A percentile compares a stretch with the other conserved stretches of the same genome.
Conservation (phyloP, 2,113 vertebrate species). For the Scortum barcoo region DNA sequence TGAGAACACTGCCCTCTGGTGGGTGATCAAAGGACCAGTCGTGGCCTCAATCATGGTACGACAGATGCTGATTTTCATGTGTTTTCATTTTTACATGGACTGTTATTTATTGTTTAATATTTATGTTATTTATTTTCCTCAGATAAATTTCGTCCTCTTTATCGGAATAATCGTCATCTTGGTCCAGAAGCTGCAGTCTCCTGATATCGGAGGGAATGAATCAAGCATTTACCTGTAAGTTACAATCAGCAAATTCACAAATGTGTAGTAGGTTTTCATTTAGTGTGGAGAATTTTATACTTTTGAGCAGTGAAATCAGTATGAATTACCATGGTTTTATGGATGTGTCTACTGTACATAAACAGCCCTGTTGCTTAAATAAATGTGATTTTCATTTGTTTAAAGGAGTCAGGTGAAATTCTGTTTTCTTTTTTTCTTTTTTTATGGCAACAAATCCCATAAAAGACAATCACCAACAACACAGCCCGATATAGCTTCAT, state of each 20-base stretch:
- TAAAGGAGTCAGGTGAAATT: neutral
- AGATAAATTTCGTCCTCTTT: slow-evolving; percentile 98
- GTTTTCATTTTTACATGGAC: neutral
- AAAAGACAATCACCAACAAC: neutral
- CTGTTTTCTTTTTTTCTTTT: neutral
- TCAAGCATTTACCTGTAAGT: slow-evolving; percentile 99
- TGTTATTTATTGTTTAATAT: neutral
- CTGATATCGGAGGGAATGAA: slow-evolving; percentile 97
- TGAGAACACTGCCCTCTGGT: slow-evolving; percentile 97
- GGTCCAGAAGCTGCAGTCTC: slow-evolving; percentile 98
- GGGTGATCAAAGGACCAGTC: slow-evolving; percentile 98
- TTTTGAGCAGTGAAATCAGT: neutral
- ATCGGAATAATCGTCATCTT: slow-evolving; percentile 98
- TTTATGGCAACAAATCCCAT: slow-evolving; percentile 16
- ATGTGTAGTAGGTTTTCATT: neutral
- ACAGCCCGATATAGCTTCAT: fast-evolving
- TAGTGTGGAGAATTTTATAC: too few species aligned
- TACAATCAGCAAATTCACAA: neutral
- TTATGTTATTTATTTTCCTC: neutral
- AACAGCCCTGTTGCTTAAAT: neutral
- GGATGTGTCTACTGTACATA: neutral
- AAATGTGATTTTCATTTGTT: neutral
- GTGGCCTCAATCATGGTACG: slow-evolving; percentile 97
- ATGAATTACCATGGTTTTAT: neutral
- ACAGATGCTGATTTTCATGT: neutral